Evolutionary conservation across 2,797 vertebrate species (phyloP), one percentile per base, ranked within the genome.

Genomic region (Tadarida brasiliensis): DNA sequence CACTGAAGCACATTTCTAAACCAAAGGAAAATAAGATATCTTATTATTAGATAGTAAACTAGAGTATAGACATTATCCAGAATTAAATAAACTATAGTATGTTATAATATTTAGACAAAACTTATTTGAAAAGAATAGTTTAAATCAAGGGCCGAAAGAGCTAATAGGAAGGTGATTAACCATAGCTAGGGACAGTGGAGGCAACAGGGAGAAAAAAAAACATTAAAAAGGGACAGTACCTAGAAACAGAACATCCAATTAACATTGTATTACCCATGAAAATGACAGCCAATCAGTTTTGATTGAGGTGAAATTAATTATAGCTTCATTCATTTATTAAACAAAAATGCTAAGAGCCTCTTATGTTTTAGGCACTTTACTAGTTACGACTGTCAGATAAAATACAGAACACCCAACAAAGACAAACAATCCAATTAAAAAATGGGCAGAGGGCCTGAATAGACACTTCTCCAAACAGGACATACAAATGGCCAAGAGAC

Each of bases 1-100:
- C 15, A 70, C 11, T 87, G 33, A 81, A 93, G 39, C 8, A 5
- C 15, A 84, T 88, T 90, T 76, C 9, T 83, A 90, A 90, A 80
- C 56, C 59, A 76, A 1, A 65, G 10, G 22, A 49, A 81, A 74
- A 73, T 71, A n/a, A 85, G 11, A 78, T 77, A 76, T 77, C 73
- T 6, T 71, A 22, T 51, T 14, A 61, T 65, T 73, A 56, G 17
- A 5, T n/a, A 83, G 24, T 30, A 89, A 91, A 39, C 54, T 61
- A 77, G 33, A 81, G 1, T n/a, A 20, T 44, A 80, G 10, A 3
- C 2, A n/a, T 56, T 33, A 67, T 61, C 16, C 26, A 92, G 15
- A 2, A 83, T 47, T 88, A 81, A 59, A 80, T 80, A 47, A 85
- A 33, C 2, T 47, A 35, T 11, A 71, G 8, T 47, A 20, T 28